Percentiles rank a stretch among this genome's conserved stretches.
These are phyloP conservation scores for Cygnus buccinator DNA, from an alignment of 2,113 vertebrate species.

Conservation along the genomic window DNA sequence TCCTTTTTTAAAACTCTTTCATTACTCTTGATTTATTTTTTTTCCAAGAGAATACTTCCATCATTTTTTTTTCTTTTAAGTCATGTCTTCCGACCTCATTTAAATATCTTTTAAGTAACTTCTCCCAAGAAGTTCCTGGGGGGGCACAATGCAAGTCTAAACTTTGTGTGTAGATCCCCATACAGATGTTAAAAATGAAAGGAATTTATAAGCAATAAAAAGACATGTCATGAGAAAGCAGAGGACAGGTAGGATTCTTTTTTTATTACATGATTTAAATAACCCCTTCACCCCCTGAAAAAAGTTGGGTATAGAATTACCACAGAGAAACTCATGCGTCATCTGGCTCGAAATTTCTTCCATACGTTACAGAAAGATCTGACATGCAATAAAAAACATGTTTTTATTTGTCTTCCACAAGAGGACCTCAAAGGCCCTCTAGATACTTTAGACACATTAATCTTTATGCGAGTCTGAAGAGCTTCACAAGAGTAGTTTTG, in stretches of 20 bases:
- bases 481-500: neutral
- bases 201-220: neutral
- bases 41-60: neutral
- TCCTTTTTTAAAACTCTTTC: neutral
- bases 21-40: neutral
- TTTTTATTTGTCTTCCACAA: neutral
- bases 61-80: neutral
- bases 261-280: neutral
- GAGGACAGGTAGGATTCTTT: neutral
- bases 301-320: neutral
- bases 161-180: neutral
- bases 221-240: neutral
- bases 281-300: neutral
- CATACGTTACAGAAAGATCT: neutral
- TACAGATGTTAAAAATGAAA: neutral
- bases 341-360: neutral
- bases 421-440: neutral
- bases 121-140: neutral
- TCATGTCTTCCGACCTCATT: neutral
- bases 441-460: neutral
- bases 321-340: neutral
- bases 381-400: neutral
- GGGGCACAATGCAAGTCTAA: neutral
- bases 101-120: neutral
- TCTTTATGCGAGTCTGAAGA: neutral